A percentile compares a stretch with the other conserved stretches of the same genome.
phyloP scores from a whole-genome alignment of 35 echinoderm and acorn worm genomes.

The Stichopus chloronotus region DNA sequence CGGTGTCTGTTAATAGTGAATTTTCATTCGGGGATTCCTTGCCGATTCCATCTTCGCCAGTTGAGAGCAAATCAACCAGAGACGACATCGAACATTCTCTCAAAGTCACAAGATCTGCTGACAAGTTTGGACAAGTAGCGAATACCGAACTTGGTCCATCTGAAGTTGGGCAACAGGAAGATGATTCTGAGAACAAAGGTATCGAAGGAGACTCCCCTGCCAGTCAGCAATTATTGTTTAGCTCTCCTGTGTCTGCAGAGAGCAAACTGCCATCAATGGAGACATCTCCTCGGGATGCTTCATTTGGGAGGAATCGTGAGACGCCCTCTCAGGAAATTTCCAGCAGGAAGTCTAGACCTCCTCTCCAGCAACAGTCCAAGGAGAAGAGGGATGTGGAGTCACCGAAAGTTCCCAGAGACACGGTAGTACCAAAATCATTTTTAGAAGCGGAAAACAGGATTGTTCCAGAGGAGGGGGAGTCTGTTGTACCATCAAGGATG shows the following conservation, averaged over 20 bases:
- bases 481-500: not conserved
- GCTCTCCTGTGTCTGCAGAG: not conserved
- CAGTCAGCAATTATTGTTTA: not conserved
- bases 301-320: not conserved
- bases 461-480: slow-evolving; percentile 1
- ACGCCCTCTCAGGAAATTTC: not conserved
- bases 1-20: not conserved
- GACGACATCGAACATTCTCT: not conserved
- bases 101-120: not conserved
- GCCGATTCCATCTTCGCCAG: slow-evolving; percentile 12
- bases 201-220: not conserved
- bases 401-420: not conserved
- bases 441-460: too few relatives aligned
- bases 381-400: not conserved
- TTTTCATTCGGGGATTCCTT: slow-evolving; percentile 38
- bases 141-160: not conserved
- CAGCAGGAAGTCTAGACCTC: not conserved
- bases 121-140: not conserved
- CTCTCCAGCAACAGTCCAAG: not conserved
- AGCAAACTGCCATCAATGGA: too few relatives aligned
- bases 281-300: not conserved
- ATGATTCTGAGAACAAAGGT: not conserved
- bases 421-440: not conserved
- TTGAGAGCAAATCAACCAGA: not conserved
- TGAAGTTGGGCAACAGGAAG: not conserved